A percentile compares a stretch with the other conserved stretches of the same genome.
Evolutionary conservation across 1,140 invertebrate species (phyloP).

Genomic region (Chironomus tepperi): DNA sequence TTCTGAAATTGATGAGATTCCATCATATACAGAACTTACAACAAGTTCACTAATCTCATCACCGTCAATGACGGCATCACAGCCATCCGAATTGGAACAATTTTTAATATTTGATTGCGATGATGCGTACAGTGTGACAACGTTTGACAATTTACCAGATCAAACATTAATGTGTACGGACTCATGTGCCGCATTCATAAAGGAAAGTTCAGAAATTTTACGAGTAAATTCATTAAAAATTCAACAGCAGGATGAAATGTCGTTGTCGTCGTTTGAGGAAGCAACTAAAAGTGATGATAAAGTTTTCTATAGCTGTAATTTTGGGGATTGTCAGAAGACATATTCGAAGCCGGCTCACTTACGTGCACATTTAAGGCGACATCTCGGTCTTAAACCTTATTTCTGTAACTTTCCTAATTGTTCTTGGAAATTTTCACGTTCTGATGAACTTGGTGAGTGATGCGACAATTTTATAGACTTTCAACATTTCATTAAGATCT

Average conservation of each 20-base stretch:
- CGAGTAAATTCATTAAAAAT: conserved; percentile 9
- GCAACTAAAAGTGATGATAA: conserved; percentile 30
- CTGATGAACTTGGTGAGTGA: conserved; percentile 73
- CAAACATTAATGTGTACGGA: conserved; percentile 17
- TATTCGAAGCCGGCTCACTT: conserved; percentile 93
- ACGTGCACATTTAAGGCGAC: conserved; percentile 84
- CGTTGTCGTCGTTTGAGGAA: not conserved
- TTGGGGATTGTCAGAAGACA: conserved; percentile 52
- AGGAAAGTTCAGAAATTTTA: conserved; percentile 16
- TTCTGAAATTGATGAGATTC: not conserved
- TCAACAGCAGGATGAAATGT: not conserved
- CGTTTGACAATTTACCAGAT: not conserved
- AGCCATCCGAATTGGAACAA: not conserved
- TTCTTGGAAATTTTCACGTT: conserved; percentile 86
- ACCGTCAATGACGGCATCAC: not conserved
- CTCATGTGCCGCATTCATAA: not conserved
- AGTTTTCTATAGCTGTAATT: conserved; percentile 49
- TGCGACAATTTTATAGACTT: too few species aligned
- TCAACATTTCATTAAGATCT: not conserved
- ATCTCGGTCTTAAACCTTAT: conserved; percentile 94
- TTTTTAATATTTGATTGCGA: conserved; percentile 17
- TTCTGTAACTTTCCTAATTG: conserved; percentile 84
- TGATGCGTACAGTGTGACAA: not conserved
- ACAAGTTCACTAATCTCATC: not conserved
- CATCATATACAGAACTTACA: not conserved